These are phyloP conservation scores for Mesochorus sp. DNA, from an alignment of 2,888 invertebrate species.

Conservation along the genomic window DNA sequence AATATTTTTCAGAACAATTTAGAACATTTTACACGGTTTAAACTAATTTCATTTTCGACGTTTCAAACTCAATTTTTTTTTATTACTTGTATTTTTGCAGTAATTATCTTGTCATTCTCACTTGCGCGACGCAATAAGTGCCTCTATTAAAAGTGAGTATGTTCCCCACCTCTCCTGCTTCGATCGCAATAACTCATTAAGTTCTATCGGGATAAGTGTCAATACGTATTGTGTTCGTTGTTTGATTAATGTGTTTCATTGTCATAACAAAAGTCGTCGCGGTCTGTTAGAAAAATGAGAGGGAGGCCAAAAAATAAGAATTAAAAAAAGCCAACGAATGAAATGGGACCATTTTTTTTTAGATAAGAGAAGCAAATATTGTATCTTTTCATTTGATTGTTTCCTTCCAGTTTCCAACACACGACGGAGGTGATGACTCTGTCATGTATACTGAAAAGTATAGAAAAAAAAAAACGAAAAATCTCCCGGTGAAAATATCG, in stretches of 20 bases:
- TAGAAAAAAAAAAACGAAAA: neutral
- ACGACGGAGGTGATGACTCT: too few species aligned
- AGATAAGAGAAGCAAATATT: too few species aligned
- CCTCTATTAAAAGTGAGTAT: neutral
- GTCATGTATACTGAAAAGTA: too few species aligned
- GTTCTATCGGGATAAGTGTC: neutral
- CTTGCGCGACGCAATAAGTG: neutral
- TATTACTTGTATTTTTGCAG: neutral
- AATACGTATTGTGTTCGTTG: neutral
- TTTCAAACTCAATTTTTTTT: neutral
- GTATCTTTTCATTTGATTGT: too few species aligned
- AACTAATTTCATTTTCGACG: neutral
- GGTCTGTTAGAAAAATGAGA: too few species aligned
- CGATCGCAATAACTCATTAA: slow-evolving; percentile 11
- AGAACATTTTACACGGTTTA: too few species aligned
- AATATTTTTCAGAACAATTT: neutral
- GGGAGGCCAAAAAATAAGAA: neutral
- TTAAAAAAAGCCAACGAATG: neutral
- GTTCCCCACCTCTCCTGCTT: neutral
- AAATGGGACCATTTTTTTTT: neutral
- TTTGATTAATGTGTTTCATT: slow-evolving; percentile 41
- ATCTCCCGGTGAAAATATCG: neutral
- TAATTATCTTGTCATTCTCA: slow-evolving; percentile 9
- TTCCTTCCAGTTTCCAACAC: too few species aligned
- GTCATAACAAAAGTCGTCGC: neutral